phyloP scores from a whole-genome alignment of 2,888 invertebrate species.

The Rhaphigaster nebulosa region DNA sequence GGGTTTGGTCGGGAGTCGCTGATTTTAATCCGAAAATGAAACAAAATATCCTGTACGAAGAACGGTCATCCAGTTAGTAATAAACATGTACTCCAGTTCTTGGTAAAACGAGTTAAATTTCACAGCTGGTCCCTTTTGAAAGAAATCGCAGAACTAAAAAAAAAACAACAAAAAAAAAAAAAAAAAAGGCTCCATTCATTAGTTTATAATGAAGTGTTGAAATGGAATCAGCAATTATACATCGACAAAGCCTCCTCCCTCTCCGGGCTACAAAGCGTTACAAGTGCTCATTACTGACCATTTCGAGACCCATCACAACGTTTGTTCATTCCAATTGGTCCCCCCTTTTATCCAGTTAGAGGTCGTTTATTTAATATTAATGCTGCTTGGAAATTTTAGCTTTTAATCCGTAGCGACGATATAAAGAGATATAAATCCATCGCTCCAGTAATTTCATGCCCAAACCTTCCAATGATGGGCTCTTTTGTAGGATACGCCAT shows the following conservation, averaged over 20 bases:
- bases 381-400: background rate
- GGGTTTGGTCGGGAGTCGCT: too few relatives aligned
- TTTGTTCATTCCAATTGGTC: background rate
- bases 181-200: background rate
- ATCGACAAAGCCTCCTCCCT: background rate
- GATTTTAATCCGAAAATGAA: too few relatives aligned
- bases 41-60: background rate
- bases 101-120: background rate
- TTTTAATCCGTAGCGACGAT: background rate
- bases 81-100: background rate
- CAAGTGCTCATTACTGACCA: slow-evolving; percentile 18
- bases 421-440: background rate
- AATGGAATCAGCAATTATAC: slow-evolving; percentile 6
- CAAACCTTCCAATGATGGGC: background rate
- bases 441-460: background rate
- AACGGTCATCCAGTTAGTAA: background rate
- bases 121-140: background rate
- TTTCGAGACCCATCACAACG: background rate
- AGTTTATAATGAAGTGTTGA: slow-evolving; percentile 15
- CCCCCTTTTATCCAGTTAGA: background rate
- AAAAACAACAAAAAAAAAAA: too few relatives aligned
- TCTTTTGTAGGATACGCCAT: slow-evolving; percentile 15
- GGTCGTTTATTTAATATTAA: slow-evolving; percentile 18
- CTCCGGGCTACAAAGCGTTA: background rate
- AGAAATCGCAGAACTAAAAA: background rate